Evolutionary conservation across 64 coral and sea anemone genomes (phyloP), one percentile per base, ranked within the genome.

Genomic region (Montipora capricornis): DNA sequence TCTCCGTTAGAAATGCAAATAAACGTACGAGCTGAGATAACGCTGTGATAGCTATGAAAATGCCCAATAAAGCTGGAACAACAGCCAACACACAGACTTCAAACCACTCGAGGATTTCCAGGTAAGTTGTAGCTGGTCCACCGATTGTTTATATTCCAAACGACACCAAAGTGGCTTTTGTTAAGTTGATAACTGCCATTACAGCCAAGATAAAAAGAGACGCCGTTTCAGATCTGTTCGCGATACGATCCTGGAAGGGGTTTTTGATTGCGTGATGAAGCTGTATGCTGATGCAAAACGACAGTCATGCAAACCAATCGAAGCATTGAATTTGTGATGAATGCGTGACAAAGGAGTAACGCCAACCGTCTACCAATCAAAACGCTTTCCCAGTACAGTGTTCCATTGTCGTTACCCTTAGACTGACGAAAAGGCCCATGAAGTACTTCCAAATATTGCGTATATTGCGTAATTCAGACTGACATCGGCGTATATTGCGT

Each of bases 321-420:
- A 20, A 90, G 46, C 87, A 93, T 26, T 26, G 26, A 26, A 26
- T 26, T 26, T 26, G 26, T 26, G 26, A 26, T 26, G 26, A 26
- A 26, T 6, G 89, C 79, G 48, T 87, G 94, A 19, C 75, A 75
- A 14, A 96, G 8, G 26, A 91, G 17, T 3, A 87, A 2, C 95
- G 93, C 95, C 95, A 96, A 26, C 26, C 26, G 26, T 26, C 2
- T 93, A 52, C 19, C 79, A 74, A 49, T 91, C 26, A 1, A 96
- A 68, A 69, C 45, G 45, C 93, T 61, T 58, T 94, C 93, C 58
- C 0, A 83, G 60, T 16, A 93, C 70, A 11, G 44, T 16, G 7
- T 45, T 61, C 52, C 80, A 26, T 26, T 26, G 26, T 26, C 26
- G 26, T 26, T 26, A 26, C 26, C 26, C 26, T 26, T 26, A 26